Base-by-base conservation (phyloP, 2,888 invertebrate genomes). In the Meiosimyza decipiens region DNA sequence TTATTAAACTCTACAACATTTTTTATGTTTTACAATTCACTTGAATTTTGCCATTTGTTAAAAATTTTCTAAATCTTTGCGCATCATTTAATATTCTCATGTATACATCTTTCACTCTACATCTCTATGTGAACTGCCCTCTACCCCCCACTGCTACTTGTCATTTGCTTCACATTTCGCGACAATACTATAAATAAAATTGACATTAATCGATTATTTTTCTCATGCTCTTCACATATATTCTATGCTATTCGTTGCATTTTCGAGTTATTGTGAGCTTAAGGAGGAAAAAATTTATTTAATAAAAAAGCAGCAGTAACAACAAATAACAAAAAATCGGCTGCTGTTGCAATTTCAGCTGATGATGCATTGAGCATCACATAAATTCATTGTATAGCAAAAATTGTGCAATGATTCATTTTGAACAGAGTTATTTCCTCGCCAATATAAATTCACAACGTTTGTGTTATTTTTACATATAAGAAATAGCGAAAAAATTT, bases 151-250 rank as follows among this genome's bases (percentile, higher is more conserved):
- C n/a, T n/a, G n/a, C n/a, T n/a, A n/a, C 4, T 15, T 52, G 13
- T 33, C 52, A 6, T 0, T 28, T 54, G 3, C 11, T 33, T 16
- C 5, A 3, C 15, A 52, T 52, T 65, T 16, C n/a, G 18, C 50
- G 15, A 49, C 18, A 50, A 22, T 9, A 40, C 52, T 16, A 62
- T 69, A 69, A 69, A 69, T 69, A 69, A 69, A 69, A 69, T 6
- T 69, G 69, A 69, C 69, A 69, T 62, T 60, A 69, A 69, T 69
- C 60, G 69, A 69, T 69, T 69, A 60, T 51, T 60, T 40, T 40
- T 6, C 9, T 40, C 40, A 7, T 9, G 40, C 9, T 40, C 69
- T 52, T 28, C 49, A 50, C 62, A 52, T 52, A 69, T 69, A 69
- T 69, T 62, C 33, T 60, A 16, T 64, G 51, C 69, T 50, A 51